phyloP scores from a whole-genome alignment of 2,113 vertebrate genomes.

The Hyperopisus bebe region DNA sequence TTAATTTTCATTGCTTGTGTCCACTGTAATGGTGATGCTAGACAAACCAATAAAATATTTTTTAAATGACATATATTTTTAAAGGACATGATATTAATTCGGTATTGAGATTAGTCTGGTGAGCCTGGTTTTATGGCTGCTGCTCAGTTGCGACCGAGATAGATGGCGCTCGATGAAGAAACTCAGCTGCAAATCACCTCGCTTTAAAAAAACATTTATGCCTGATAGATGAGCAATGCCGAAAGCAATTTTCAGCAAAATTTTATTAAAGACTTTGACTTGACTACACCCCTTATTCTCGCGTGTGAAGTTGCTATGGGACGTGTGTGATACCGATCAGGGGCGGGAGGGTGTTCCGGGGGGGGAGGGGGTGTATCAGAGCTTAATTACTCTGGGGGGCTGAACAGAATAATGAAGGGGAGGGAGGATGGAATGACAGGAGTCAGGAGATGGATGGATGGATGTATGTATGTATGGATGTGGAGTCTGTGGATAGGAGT shows the following conservation, averaged over 20 bases:
- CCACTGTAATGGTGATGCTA: conserved; percentile 51
- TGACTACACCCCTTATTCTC: background rate
- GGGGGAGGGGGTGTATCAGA: background rate
- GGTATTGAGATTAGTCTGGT: background rate
- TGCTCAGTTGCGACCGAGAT: background rate
- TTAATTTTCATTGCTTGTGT: conserved; percentile 54
- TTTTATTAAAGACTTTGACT: background rate
- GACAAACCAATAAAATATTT: conserved; percentile 55
- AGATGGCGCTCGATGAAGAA: background rate
- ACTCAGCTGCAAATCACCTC: background rate
- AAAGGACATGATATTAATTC: background rate
- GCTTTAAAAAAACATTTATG: background rate
- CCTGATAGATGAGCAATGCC: conserved; percentile 32
- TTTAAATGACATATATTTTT: background rate
- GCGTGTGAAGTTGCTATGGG: background rate
- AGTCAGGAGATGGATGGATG: background rate
- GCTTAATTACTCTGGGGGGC: background rate
- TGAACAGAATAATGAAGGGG: background rate
- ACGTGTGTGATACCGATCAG: background rate
- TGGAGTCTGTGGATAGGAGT: background rate
- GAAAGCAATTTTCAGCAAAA: conserved; percentile 39
- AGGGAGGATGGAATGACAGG: background rate
- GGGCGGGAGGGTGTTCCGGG: background rate
- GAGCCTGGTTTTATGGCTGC: background rate
- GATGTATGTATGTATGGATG: background rate